Evolutionary conservation across 2,888 invertebrate species (phyloP).

Genomic region (Nineta flava): DNA sequence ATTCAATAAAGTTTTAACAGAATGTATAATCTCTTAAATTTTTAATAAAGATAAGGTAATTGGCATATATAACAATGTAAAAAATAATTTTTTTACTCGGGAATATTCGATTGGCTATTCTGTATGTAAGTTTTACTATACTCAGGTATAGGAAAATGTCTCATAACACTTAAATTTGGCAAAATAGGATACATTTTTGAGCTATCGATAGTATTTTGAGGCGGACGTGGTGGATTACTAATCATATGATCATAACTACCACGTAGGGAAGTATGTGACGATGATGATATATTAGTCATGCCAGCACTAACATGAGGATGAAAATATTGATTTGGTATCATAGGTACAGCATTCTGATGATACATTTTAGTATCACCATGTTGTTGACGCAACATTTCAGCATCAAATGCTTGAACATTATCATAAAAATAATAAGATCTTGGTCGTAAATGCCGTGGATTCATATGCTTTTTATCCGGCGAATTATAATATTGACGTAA

Average conservation of each 20-base stretch:
- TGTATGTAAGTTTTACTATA: slow-evolving; percentile 28
- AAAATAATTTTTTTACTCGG: too few relatives aligned
- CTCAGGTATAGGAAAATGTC: slow-evolving; percentile 24
- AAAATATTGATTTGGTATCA: too few relatives aligned
- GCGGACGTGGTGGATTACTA: background rate
- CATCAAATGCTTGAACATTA: slow-evolving; percentile 4
- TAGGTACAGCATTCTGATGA: background rate
- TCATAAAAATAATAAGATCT: slow-evolving; percentile 6
- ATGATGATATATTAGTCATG: background rate
- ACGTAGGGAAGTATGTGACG: too few relatives aligned
- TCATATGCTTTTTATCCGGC: slow-evolving; percentile 21
- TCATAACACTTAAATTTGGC: slow-evolving; percentile 6
- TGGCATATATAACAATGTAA: too few relatives aligned
- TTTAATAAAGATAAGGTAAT: background rate
- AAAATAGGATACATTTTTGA: slow-evolving; percentile 8
- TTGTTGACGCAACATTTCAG: background rate
- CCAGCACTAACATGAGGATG: background rate
- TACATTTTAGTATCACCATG: background rate
- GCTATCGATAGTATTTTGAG: background rate
- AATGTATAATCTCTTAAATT: too few relatives aligned
- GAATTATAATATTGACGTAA: slow-evolving; percentile 22
- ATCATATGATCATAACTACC: background rate
- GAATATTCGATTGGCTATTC: slow-evolving; percentile 11
- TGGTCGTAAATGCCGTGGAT: slow-evolving; percentile 2
- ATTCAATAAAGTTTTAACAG: too few relatives aligned